Percentiles rank a stretch among this genome's conserved stretches.
Conservation (phyloP, 1,140 invertebrate genomes). For the Acromyrmex heyeri region DNA sequence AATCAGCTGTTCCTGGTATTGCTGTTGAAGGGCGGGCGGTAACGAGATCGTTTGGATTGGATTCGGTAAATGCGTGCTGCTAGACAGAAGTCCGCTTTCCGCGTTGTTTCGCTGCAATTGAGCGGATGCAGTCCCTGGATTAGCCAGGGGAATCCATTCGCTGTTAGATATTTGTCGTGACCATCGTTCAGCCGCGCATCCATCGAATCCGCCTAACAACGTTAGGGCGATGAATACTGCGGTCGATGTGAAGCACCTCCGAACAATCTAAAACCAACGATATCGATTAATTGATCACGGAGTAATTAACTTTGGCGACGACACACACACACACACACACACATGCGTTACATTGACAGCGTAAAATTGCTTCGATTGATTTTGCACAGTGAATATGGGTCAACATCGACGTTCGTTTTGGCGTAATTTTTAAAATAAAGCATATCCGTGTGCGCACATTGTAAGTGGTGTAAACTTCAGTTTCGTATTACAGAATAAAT, state of each 20-base stretch:
- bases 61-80: constrained; percentile 26
- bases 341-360: neutral
- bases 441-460: neutral
- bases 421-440: constrained; percentile 1
- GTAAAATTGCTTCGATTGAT: constrained; percentile 44
- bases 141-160: constrained; percentile 84
- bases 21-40: constrained; percentile 82
- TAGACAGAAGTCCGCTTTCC: neutral
- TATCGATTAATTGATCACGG: constrained; percentile 45
- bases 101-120: constrained; percentile 58
- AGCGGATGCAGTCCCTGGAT: constrained; percentile 75
- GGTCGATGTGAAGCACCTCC: constrained; percentile 67
- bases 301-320: constrained; percentile 28
- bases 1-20: constrained; percentile 83
- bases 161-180: constrained; percentile 84
- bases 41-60: constrained; percentile 74
- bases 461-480: neutral
- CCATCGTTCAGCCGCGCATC: constrained; percentile 80
- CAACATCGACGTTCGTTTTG: constrained; percentile 20
- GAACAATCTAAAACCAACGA: constrained; percentile 77
- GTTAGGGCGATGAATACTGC: constrained; percentile 70
- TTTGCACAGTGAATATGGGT: constrained; percentile 29
- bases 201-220: constrained; percentile 60
- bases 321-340: neutral
- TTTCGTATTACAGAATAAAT: neutral